Percentiles rank a stretch among this genome's conserved stretches.
Evolutionary conservation across 2,797 vertebrate genomes (phyloP).

Genomic region (Paguma larvata): DNA sequence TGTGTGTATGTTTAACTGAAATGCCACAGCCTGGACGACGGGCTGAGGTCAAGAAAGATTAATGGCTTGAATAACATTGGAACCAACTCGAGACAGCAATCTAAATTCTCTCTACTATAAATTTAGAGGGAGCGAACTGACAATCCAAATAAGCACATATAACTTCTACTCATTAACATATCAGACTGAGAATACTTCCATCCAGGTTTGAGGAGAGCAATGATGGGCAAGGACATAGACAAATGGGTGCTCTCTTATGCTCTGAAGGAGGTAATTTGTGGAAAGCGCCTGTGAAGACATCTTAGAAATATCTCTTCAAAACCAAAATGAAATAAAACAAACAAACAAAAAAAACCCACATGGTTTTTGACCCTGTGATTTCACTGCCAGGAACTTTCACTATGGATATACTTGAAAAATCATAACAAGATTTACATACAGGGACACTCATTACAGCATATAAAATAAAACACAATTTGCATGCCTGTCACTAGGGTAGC

Average conservation of each 20-base stretch:
- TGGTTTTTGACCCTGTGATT: background rate
- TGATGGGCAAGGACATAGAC: background rate
- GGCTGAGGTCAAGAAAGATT: background rate
- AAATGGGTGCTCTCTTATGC: fast-evolving
- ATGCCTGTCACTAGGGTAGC: background rate
- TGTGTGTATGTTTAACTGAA: background rate
- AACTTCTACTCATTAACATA: background rate
- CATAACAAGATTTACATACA: background rate
- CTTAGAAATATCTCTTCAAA: background rate
- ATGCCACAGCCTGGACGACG: background rate
- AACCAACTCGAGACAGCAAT: background rate
- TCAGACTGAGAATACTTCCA: background rate
- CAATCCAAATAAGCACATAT: background rate
- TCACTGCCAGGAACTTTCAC: background rate
- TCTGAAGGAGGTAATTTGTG: background rate
- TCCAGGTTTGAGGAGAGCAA: background rate
- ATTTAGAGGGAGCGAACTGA: background rate
- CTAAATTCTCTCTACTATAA: background rate
- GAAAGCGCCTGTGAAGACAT: background rate
- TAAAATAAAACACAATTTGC: background rate
- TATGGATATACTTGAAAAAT: background rate
- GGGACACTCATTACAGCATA: background rate
- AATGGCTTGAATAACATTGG: background rate
- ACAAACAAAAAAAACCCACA: background rate
- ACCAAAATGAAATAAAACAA: background rate